Evolutionary conservation across 2,113 vertebrate genomes (phyloP), one percentile per base, ranked within the genome.

Genomic region (Phodopus roborovskii): DNA sequence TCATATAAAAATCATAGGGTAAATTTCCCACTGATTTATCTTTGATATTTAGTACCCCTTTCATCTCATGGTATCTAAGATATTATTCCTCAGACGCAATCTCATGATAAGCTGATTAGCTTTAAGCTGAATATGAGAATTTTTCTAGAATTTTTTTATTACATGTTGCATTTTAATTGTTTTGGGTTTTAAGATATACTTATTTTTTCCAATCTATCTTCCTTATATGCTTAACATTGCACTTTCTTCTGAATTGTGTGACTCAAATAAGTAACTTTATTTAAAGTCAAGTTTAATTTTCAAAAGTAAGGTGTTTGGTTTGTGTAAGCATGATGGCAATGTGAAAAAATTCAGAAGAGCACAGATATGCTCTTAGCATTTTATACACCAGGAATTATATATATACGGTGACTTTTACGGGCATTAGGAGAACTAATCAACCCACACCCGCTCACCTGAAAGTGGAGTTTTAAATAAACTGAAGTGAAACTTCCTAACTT

Each of bases 241-340:
- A 33, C 0, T n/a, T 28, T 56, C 26, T 39, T 19, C 5, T 91
- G 11, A 86, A 24, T 77, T 58, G 30, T 50, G 33, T 7, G 19
- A 8, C 30, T 92, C 58, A 64, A 73, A 26, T 20, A 50, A 66
- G 9, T 90, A 83, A 2, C 15, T 88, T 33, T 2, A 45, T 84
- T 88, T 87, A 45, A 91, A 66, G 4, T 56, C 88, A 89, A 12
- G 39, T 82, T 89, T 95, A 92, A 78, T 73, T 82, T 93, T 92
- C 19, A 78, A 89, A 82, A 36, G 36, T 68, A 64, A 62, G 7
- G 19, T 58, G 13, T 92, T 78, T 50, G 15, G 26, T 82, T 86
- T 62, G 87, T 4, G 36, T 81, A 85, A 1, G 28, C 85, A 30
- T 79, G 5, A 62, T 87, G 22, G n/a, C 71, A 74, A 26, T 62